Base-by-base conservation (phyloP, 2,113 vertebrate species). In the Cinclus cinclus region DNA sequence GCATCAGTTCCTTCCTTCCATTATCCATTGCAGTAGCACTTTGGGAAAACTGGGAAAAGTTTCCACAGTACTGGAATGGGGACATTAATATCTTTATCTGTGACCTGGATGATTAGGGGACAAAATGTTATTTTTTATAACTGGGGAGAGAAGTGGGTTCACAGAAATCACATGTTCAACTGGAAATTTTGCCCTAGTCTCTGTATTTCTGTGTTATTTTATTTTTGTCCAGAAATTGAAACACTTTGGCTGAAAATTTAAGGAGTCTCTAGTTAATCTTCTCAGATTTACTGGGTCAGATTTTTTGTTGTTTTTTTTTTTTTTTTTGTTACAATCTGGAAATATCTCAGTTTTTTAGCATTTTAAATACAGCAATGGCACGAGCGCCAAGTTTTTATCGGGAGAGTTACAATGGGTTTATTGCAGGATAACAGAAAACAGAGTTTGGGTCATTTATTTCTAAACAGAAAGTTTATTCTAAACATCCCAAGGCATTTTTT, bases 381-480 rank as follows among this genome's bases (percentile, higher is more conserved):
- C 33, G 5, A 0, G 1, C 69, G 46, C 53, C 91, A 92, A 95
- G 46, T 42, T 87, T 79, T 91, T 87, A 85, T 94, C 70, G 42
- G 50, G 16, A 87, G n/a, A 87, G 12, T 69, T 69, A 73, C 0
- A 10, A 33, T 19, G 70, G 58, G 67, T 84, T 96, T 95, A 91
- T 76, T 42, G 75, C 5, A 4, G 42, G 59, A 73, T 81, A 94
- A 95, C n/a, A 92, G 79, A 70, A 90, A 94, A 85, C 19, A 67
- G 78, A 79, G 71, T 88, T 88, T 56, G 7, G 12, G 63, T 70
- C 46, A 74, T 83, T 73, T 86, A 63, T 83, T 94, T 90, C 82
- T 84, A 84, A 96, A 83, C 39, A 44, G 37, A 53, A 56, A 80
- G 81, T 92, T 95, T 56, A 60, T 46, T 95, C 76, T 55, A 81